Evolutionary conservation across 2,113 vertebrate species (phyloP), one percentile per base, ranked within the genome.

Genomic region (Platycercus adscitus): DNA sequence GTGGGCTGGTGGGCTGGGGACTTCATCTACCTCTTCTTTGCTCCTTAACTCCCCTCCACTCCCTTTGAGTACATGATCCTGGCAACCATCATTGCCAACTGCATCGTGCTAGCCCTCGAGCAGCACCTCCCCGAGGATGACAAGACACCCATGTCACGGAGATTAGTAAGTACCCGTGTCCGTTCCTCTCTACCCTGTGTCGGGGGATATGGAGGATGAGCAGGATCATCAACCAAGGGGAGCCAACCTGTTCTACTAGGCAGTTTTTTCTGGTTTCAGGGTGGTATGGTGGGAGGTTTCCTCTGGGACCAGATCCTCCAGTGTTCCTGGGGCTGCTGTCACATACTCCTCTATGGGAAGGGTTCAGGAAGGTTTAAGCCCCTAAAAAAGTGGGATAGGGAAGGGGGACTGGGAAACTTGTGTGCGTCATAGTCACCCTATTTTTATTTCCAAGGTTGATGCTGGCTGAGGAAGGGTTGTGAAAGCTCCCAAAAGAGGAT

Each of bases 21-120:
- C 7, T 5, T 56, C 69, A 82, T 56, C 66, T 8, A 25, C 37
- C 20, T 88, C 37, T 71, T 26, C 26, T 93, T 68, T 96, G 50
- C 91, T 99, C 98, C 98, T 99, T 99, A 98, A 99, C 98, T 95
- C 80, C 35, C 33, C 28, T 58, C 17, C 96, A 99, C 99, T 98
- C 99, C 99, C 6, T 99, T 99, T 13, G 99, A 99, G 97, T 99
- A 99, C 97, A 99, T 99, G 99, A 99, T 99, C 97, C 98, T 99
- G 95, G 98, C 99, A 43, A 99, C 99, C 96, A 99, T 99, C 96
- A 99, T 99, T 60, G 99, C 99, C 95, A 99, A 99, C 98, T 99
- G 99, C 95, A 99, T 99, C 1, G 99, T 99, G 84, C 94, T 99
- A 98, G 99, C 99, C 24, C 98, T 99, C 94, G 99, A 99, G 96